Base-by-base conservation (phyloP, 1,140 invertebrate genomes). In the Neodiprion virginianus region DNA sequence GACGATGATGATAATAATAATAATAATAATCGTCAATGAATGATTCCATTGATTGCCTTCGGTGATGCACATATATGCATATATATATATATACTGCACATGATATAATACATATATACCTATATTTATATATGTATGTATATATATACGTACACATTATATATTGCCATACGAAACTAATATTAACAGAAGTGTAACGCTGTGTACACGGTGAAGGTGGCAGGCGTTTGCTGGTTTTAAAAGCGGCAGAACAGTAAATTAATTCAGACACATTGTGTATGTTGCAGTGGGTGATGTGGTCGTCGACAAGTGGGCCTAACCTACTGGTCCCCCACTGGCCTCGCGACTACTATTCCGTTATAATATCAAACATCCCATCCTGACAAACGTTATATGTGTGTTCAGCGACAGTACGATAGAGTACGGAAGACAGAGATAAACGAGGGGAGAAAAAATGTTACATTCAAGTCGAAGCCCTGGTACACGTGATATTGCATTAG, bases 271-370 rank as follows among this genome's bases (percentile, higher is more conserved):
- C 67, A 73, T 78, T 67, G 69, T 77, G 72, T 83, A 85, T 91
- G 91, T 91, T 91, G 79, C 90, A 91, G 90, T 88, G 87, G 89
- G 87, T 86, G 90, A 90, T 84, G 83, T 85, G 84, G 89, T 90
- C 86, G 83, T 91, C 86, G 89, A 91, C 89, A 90, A 90, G 88
- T 91, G 90, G 90, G 67, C 74, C 77, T 79, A 79, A 79, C 77
- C 72, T 65, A 65, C 40, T 14, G 67, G 67, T 47, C 17, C 53
- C 53, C 53, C 17, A 21, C 40, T 21, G 40, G 17, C 10, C 11
- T 7, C 21, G 23, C 67, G 67, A 69, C 23, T 69, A 69, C 23
- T 69, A 7, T 69, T 12, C 53, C 8, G 28, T 40, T 40, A 61
- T 40, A 40, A 40, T 40, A 7, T 61, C 11, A 7, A 61, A 61